phyloP scores from a whole-genome alignment of 2,113 vertebrate species.

The Hipposideros armiger region DNA sequence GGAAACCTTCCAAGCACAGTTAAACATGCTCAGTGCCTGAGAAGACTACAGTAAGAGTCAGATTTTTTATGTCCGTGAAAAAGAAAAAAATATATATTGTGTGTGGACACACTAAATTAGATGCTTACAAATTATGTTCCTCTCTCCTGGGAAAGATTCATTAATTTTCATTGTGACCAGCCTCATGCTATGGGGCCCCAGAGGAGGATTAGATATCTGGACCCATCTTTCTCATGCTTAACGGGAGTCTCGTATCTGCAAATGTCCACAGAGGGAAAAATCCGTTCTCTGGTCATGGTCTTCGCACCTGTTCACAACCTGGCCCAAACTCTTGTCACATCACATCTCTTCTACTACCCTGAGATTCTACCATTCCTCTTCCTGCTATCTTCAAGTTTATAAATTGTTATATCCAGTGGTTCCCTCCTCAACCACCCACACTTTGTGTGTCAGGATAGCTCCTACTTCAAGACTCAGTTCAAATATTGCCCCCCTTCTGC shows the following conservation, averaged over 20 bases:
- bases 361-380: neutral
- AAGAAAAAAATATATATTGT: neutral
- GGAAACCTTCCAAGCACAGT: neutral
- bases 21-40: neutral
- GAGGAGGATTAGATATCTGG: neutral
- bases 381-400: neutral
- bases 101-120: neutral
- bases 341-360: neutral
- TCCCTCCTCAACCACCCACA: neutral
- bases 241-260: neutral
- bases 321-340: neutral
- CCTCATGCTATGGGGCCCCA: neutral
- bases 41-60: neutral
- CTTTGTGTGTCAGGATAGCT: neutral
- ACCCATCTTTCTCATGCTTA: neutral
- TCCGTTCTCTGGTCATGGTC: neutral
- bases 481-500: neutral
- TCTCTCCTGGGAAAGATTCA: neutral
- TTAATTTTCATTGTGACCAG: neutral
- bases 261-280: neutral
- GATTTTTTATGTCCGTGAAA: neutral
- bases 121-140: slow-evolving; percentile 21
- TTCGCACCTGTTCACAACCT: neutral
- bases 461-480: neutral
- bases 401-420: neutral